These are phyloP conservation scores for Mormyrops attenuatus DNA, from an alignment of 2,797 vertebrate genomes.

Conservation along the genomic window DNA sequence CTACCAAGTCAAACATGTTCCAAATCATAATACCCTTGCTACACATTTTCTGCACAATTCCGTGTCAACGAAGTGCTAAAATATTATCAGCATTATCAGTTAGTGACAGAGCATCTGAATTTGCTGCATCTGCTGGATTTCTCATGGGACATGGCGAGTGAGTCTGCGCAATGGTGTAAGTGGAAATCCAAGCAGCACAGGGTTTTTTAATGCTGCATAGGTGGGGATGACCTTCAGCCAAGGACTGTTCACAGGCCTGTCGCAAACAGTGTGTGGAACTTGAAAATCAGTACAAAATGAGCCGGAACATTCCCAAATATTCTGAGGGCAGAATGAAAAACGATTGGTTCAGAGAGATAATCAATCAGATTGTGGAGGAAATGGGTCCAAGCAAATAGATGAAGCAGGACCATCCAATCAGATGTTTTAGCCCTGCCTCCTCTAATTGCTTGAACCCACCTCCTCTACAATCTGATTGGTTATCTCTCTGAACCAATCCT, in stretches of 20 bases:
- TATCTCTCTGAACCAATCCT: neutral
- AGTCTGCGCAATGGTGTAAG: neutral
- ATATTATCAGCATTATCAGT: neutral
- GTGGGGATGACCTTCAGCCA: neutral
- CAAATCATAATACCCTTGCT: neutral
- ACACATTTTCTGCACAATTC: neutral
- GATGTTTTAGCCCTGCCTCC: neutral
- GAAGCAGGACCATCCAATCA: neutral
- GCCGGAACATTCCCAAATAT: neutral
- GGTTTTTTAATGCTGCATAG: neutral
- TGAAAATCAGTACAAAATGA: neutral
- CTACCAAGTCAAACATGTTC: neutral
- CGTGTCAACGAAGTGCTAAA: neutral
- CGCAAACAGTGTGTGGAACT: neutral
- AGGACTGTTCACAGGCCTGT: neutral
- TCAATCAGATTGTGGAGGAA: neutral
- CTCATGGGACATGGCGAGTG: neutral
- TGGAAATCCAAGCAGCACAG: neutral
- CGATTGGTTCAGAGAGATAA: neutral
- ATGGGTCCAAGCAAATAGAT: neutral
- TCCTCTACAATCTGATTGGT: neutral
- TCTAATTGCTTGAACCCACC: too few species aligned
- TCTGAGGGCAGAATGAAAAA: neutral
- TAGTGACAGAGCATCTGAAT: neutral
- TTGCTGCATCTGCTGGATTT: neutral